Conservation (phyloP, 1,140 invertebrate species). For the Pogonognathellus flavescens region DNA sequence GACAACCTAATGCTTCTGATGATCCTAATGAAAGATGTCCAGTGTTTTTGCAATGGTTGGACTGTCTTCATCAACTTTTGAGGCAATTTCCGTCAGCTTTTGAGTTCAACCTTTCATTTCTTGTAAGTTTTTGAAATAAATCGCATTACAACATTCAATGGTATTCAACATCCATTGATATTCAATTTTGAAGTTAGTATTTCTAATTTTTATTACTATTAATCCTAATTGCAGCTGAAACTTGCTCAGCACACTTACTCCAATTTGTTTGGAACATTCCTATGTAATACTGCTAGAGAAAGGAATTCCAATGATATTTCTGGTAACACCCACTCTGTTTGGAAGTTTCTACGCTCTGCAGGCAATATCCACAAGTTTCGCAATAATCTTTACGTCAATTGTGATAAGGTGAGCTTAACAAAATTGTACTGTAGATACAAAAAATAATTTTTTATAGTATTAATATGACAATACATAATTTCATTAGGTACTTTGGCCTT, state of each 20-base stretch:
- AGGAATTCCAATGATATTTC: constrained; percentile 77
- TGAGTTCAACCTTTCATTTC: constrained; percentile 90
- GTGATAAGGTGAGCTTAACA: constrained; percentile 68
- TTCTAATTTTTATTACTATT: constrained; percentile 24
- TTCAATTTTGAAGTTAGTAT: background rate
- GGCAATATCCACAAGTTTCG: constrained; percentile 79
- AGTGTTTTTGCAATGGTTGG: constrained; percentile 97
- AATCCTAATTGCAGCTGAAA: constrained; percentile 92
- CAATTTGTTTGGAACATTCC: constrained; percentile 96
- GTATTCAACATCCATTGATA: no score
- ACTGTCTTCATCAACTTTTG: constrained; percentile 94
- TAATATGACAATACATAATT: background rate
- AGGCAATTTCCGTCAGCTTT: constrained; percentile 92
- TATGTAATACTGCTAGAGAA: constrained; percentile 90
- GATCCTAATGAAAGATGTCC: constrained; percentile 94
- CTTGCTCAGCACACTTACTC: constrained; percentile 95
- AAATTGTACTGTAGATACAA: no score
- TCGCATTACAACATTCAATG: no score
- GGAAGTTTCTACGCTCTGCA: constrained; percentile 79
- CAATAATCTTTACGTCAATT: constrained; percentile 86
- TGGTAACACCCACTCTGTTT: constrained; percentile 86
- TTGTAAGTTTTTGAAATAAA: constrained; percentile 82
- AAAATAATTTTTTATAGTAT: constrained; percentile 38
- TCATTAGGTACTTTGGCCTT: constrained; percentile 85
- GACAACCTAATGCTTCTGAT: constrained; percentile 84